phyloP scores from a whole-genome alignment of 2,113 vertebrate species.

The Phaethornis superciliosus region DNA sequence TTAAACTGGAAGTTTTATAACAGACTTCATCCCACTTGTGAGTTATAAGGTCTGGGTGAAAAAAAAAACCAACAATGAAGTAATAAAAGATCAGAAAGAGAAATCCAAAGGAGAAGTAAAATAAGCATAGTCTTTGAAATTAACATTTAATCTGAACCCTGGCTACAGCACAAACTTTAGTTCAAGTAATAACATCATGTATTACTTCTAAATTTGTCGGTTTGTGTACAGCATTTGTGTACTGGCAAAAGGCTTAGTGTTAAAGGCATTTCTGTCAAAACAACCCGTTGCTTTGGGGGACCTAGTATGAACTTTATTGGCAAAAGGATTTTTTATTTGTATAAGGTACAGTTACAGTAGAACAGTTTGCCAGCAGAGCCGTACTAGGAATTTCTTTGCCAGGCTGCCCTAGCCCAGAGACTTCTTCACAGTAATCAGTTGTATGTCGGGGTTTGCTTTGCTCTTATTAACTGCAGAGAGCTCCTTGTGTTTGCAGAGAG shows the following conservation, averaged over 20 bases:
- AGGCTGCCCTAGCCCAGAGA: slow-evolving; percentile 48
- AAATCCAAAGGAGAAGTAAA: not conserved
- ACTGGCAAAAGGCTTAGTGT: slow-evolving; percentile 66
- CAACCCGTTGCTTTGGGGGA: slow-evolving; percentile 66
- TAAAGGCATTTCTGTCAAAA: slow-evolving; percentile 71
- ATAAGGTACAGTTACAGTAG: slow-evolving; percentile 60
- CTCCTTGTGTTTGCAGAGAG: not conserved
- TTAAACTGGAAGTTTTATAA: slow-evolving; percentile 1
- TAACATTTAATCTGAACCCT: not conserved
- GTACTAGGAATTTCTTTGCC: slow-evolving; percentile 39
- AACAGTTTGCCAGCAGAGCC: slow-evolving; percentile 53
- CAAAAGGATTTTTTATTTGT: slow-evolving; percentile 69
- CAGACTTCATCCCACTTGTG: not conserved
- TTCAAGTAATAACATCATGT: slow-evolving; percentile 15
- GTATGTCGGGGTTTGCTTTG: not conserved
- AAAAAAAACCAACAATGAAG: not conserved
- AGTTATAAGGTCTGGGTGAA: not conserved
- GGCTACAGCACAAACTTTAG: slow-evolving; percentile 40
- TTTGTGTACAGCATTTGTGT: slow-evolving; percentile 71
- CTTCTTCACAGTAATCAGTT: not conserved
- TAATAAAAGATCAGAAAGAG: not conserved
- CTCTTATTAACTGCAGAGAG: not conserved
- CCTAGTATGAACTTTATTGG: slow-evolving; percentile 67
- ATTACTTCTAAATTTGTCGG: slow-evolving; percentile 68
- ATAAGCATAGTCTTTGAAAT: not conserved